Base-by-base conservation (phyloP, 2,888 invertebrate genomes). In the Drosophila mimetica region DNA sequence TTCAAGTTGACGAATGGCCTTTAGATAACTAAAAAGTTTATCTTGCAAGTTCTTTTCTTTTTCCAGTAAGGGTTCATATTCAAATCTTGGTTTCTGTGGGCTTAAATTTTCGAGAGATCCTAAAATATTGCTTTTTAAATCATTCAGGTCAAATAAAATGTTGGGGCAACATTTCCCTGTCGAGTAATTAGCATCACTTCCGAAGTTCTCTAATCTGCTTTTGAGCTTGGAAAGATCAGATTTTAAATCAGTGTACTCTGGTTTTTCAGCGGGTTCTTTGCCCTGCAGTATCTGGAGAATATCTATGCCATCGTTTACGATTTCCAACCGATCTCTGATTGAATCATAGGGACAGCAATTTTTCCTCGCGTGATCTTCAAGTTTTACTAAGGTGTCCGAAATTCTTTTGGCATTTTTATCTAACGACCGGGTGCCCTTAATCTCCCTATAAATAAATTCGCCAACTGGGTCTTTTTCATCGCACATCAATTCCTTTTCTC, bases 281-380 rank as follows among this genome's bases (percentile, higher is more conserved):
- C 20, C 20, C 4, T 44, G 57, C 0, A 77, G 16, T 0, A 58
- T 4, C 50, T 66, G 32, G 8, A 79, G 37, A 4, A 52, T 32
- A 18, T 79, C 79, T 0, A 79, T 25, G 5, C 61, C 53, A 37
- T 79, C 79, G 25, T 79, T 53, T 8, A 79, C 63, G 1, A 64
- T 34, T 41, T 79, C 83, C 5, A 76, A 6, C 25, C 77, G 54
- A 51, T 79, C 74, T 2, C 83, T 50, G 11, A 82, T 11, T 1
- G 64, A 37, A 1, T 37, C 25, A 44, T 79, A 74, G 4, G 71
- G 70, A 32, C 74, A 76, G 30, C 83, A 79, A 1, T 36, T 44
- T 1, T 7, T 6, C 6, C 16, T 32, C 0, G 39, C 7, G 11
- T 60, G 20, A 1, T 36, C 20, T 0, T 48, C 39, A 0, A 74